Evolutionary conservation across 2,888 invertebrate genomes (phyloP).

Genomic region (Andrena trimmerana): DNA sequence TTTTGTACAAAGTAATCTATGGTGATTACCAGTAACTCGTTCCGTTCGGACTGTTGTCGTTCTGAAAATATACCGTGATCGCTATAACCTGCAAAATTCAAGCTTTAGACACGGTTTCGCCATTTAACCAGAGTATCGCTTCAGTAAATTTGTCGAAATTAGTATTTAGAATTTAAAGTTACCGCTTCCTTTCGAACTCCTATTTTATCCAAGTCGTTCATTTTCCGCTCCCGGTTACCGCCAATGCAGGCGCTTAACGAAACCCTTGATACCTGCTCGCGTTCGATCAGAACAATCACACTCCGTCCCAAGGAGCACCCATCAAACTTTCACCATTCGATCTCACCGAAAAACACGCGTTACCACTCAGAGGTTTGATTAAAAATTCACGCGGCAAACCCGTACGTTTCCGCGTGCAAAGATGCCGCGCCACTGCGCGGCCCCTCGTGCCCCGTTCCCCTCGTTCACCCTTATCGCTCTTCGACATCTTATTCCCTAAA

Average conservation of each 20-base stretch:
- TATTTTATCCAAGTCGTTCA: not conserved
- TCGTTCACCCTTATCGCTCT: slow-evolving; percentile 44
- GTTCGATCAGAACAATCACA: slow-evolving; percentile 14
- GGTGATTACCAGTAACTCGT: not conserved
- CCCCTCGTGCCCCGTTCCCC: slow-evolving; percentile 27
- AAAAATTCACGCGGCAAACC: slow-evolving; percentile 34
- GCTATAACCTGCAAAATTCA: not conserved
- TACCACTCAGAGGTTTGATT: slow-evolving; percentile 38
- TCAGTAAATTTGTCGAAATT: no score
- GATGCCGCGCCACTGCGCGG: slow-evolving; percentile 17
- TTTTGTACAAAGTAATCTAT: slow-evolving; percentile 18
- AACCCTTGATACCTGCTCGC: not conserved
- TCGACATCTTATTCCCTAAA: slow-evolving; percentile 69
- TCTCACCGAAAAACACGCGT: slow-evolving; percentile 47
- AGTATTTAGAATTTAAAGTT: not conserved
- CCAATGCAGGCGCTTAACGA: not conserved
- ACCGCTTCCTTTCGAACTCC: not conserved
- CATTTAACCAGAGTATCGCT: no score
- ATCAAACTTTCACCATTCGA: slow-evolving; percentile 54
- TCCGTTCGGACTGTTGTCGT: not conserved
- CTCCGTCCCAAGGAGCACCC: not conserved
- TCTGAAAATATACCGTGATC: not conserved
- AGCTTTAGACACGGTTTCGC: not conserved
- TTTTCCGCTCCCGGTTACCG: not conserved
- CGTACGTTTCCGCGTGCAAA: slow-evolving; percentile 28